Conservation (phyloP, 2,113 vertebrate genomes). For the Pan troglodytes region NHGRI_mPanTro3-v2.1_pri NC_072410.2:96195501-96196000, state of each 20-base stretch:
- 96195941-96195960: too few relatives aligned
- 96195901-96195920: too few relatives aligned
- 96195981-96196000: too few relatives aligned
- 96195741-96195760: not conserved
- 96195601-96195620: not conserved
- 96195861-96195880: too few relatives aligned
- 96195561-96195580: slow-evolving; percentile 2
- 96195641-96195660: not conserved
- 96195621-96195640: not conserved
- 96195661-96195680: not conserved
- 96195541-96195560: not conserved
- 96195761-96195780: not conserved
- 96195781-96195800: not conserved
- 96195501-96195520: not conserved
- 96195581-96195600: slow-evolving; percentile 32
- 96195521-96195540: not conserved
- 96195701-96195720: not conserved
- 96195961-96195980: too few relatives aligned
- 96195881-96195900: too few relatives aligned
- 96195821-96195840: not conserved
- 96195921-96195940: too few relatives aligned
- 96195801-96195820: not conserved
- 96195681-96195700: not conserved
- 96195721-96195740: not conserved
- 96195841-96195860: too few relatives aligned